Conservation (phyloP, 2,113 vertebrate species). For the Dendropsophus ebraccatus region DNA sequence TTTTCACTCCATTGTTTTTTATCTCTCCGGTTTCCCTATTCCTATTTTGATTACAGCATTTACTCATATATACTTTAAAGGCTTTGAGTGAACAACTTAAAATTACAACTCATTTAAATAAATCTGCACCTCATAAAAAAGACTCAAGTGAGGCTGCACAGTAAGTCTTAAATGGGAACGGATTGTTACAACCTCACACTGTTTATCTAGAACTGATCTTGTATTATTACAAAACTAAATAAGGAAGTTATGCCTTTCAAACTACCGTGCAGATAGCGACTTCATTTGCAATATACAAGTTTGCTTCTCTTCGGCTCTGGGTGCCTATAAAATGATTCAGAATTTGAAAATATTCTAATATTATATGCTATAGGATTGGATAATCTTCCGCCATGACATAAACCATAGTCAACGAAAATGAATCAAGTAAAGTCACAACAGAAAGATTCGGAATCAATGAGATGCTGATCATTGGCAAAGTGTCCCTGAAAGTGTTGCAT, state of each 20-base stretch:
- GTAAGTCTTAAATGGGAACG: conserved; percentile 11
- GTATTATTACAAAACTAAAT: conserved; percentile 17
- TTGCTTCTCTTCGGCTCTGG: neutral
- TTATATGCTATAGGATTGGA: neutral
- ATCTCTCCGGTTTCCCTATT: conserved; percentile 30
- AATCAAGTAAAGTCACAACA: too few relatives aligned
- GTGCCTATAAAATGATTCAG: neutral
- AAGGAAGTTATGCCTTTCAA: neutral
- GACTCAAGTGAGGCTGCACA: conserved; percentile 24
- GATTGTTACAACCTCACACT: conserved; percentile 18
- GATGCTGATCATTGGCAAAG: too few relatives aligned
- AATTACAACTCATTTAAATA: conserved; percentile 32
- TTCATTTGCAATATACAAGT: neutral
- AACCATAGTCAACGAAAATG: neutral
- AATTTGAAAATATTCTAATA: neutral
- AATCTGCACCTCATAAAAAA: conserved; percentile 47
- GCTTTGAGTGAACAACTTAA: conserved; percentile 37
- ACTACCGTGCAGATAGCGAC: neutral
- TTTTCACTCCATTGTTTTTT: conserved; percentile 56
- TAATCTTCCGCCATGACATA: neutral
- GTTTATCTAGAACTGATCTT: neutral
- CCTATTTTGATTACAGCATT: conserved; percentile 43
- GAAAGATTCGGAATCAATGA: too few relatives aligned
- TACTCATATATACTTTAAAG: conserved; percentile 50
- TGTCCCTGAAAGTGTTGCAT: too few relatives aligned